Evolutionary conservation across 2,888 invertebrate genomes (phyloP), one percentile per base, ranked within the genome.

Genomic region (Isotomurus palustris): DNA sequence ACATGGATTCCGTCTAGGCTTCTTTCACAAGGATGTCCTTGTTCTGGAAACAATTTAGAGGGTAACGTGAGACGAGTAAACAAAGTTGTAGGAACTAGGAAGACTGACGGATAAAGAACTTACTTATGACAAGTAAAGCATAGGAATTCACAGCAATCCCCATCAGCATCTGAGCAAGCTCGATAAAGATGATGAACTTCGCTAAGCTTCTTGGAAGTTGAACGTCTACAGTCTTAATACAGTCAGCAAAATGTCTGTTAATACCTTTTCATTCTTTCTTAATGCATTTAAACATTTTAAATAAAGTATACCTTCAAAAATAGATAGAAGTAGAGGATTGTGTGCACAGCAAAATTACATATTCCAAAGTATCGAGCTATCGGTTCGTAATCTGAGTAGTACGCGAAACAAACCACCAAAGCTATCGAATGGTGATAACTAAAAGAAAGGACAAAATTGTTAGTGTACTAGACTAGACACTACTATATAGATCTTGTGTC

Each of bases 331-430:
- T 92, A 93, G 92, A 94, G 93, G 70, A 91, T 82, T 58, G 86
- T 83, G 77, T 91, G 91, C 51, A 93, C 91, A 73, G 87, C 88
- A 75, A 91, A 93, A 78, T 94, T 94, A 91, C 93, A 92, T 55
- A 90, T 88, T 73, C 93, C 88, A 78, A 91, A 93, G 91, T 92
- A 92, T 68, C 93, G 83, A 53, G 91, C 91, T 41, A 89, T 89
- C 6, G 91, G 85, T 54, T 91, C 90, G 78, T 88, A 72, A 77
- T 91, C 90, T 49, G 88, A 86, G 78, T 90, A 91, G 12, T 88
- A 88, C 79, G 87, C 92, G 93, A 93, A 94, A 21, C 90, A 88
- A 79, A 93, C 94, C 53, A 94, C 82, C 66, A 95, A 82, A 52
- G 94, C 94, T 35, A 93, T 92, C 74, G 92, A 90, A 79, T 95